Base-by-base conservation (phyloP, 2,797 vertebrate species). In the Spheniscus humboldti region DNA sequence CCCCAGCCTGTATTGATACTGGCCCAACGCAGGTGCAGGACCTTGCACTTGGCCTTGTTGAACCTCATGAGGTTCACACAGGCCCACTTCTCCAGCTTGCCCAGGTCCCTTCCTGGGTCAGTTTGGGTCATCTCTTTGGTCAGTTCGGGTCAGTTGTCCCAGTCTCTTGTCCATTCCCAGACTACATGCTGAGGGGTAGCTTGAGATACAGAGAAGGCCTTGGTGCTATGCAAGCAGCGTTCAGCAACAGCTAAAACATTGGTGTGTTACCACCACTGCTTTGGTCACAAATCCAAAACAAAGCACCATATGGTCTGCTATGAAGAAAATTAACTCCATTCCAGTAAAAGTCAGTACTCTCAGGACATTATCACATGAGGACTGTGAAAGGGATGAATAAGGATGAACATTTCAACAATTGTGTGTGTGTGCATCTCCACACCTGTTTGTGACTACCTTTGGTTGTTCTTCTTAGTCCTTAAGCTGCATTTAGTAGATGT, bases 91-190 rank as follows among this genome's bases (percentile, higher is more conserved):
- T 41, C 41, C 41, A 41, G 41, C 41, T 41, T 7, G 7, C 15
- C 14, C 41, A 41, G 41, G 41, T 41, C 41, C 41, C 41, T 41
- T 41, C 41, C 41, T 41, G 41, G 41, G 41, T 41, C 41, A 41
- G 7, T 41, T 41, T 41, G 41, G 41, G 41, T 41, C 41, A 41
- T 18, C 2, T 57, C 8, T 74, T 23, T 24, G 2, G 23, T 41
- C 37, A 24, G 2, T 47, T 47, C 0, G 0, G 14, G 13, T 57
- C 15, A 62, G 8, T 10, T 71, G 5, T 25, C 19, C 28, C 11
- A 35, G 5, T 28, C 13, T 48, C 47, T 78, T 64, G 11, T 33
- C 33, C 5, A 7, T 47, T 75, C 7, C 24, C 33, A 3, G 0
- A 7, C 31, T 39, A 33, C 5, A 18, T 15, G 11, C 23, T 31